Percentiles rank a stretch among this genome's conserved stretches.
phyloP scores from a whole-genome alignment of 92 coral and sea anemone species.

The Micromussa lordhowensis region DNA sequence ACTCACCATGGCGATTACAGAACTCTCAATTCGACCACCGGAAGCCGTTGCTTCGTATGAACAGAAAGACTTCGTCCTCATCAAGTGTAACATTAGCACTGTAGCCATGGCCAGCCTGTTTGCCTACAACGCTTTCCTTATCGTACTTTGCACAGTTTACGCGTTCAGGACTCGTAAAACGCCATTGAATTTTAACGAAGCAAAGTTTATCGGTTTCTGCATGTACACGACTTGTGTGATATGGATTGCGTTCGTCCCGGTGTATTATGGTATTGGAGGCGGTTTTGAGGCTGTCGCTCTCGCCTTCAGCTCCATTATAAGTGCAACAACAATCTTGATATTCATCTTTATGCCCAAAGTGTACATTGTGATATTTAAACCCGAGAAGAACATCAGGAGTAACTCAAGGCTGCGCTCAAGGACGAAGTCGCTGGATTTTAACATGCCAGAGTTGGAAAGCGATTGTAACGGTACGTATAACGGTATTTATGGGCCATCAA shows the following conservation, averaged over 20 bases:
- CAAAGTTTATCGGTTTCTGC: slow-evolving; percentile 83
- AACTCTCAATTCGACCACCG: slow-evolving; percentile 61
- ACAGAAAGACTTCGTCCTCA: slow-evolving; percentile 28
- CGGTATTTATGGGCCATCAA: neutral
- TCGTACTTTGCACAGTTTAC: slow-evolving; percentile 74
- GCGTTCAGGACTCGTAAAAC: slow-evolving; percentile 87
- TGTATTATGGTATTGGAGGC: slow-evolving; percentile 74
- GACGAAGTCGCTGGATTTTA: slow-evolving; percentile 54
- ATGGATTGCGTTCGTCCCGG: slow-evolving; percentile 84
- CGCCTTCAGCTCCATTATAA: slow-evolving; percentile 71
- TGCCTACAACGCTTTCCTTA: slow-evolving; percentile 72
- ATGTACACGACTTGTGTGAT: slow-evolving; percentile 81
- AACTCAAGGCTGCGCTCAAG: slow-evolving; percentile 80
- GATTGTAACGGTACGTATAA: slow-evolving; percentile 7
- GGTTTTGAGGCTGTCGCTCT: slow-evolving; percentile 68
- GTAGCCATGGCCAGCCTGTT: slow-evolving; percentile 42
- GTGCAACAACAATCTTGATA: slow-evolving; percentile 76
- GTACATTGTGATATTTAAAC: slow-evolving; percentile 74
- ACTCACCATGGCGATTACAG: slow-evolving; percentile 61
- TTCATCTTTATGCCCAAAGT: slow-evolving; percentile 81
- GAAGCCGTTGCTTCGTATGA: slow-evolving; percentile 37
- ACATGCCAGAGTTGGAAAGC: neutral
- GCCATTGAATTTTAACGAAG: slow-evolving; percentile 86
- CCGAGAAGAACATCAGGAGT: slow-evolving; percentile 73
- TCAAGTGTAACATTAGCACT: slow-evolving; percentile 59